A percentile compares a stretch with the other conserved stretches of the same genome.
Conservation (phyloP, 2,888 invertebrate species). For the Hypsopygia costalis region DNA sequence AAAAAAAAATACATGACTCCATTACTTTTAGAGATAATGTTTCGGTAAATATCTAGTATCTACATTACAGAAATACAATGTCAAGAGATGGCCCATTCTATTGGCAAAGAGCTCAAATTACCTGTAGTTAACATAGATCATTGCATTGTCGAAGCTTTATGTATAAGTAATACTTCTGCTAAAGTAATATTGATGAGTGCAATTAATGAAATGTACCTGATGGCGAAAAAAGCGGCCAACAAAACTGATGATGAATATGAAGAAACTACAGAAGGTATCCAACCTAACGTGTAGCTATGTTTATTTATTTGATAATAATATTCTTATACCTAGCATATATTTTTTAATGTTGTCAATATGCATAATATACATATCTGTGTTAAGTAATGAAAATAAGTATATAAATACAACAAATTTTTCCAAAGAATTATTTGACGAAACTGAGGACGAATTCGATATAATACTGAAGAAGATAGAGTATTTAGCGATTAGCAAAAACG, state of each 20-base stretch:
- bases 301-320: not conserved
- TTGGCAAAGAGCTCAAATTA: conserved; percentile 61
- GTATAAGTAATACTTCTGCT: conserved; percentile 39
- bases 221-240: conserved; percentile 22
- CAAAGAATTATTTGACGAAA: conserved; percentile 36
- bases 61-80: conserved; percentile 46
- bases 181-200: conserved; percentile 37
- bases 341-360: not conserved
- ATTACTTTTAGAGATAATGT: too few relatives aligned
- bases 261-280: conserved; percentile 39
- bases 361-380: conserved; percentile 6
- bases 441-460: conserved; percentile 50
- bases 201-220: conserved; percentile 51
- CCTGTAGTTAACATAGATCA: conserved; percentile 74
- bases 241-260: conserved; percentile 29
- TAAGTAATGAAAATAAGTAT: conserved; percentile 18
- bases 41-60: too few relatives aligned
- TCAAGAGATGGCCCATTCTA: conserved; percentile 60
- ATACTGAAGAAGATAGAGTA: conserved; percentile 51
- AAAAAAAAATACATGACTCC: too few relatives aligned
- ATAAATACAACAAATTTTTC: too few relatives aligned
- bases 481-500: conserved; percentile 43
- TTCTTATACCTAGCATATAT: not conserved
- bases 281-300: not conserved
- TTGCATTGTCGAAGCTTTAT: conserved; percentile 69